Evolutionary conservation across 2,888 invertebrate genomes (phyloP), one percentile per base, ranked within the genome.

Genomic region (Cephus rjabovi): DNA sequence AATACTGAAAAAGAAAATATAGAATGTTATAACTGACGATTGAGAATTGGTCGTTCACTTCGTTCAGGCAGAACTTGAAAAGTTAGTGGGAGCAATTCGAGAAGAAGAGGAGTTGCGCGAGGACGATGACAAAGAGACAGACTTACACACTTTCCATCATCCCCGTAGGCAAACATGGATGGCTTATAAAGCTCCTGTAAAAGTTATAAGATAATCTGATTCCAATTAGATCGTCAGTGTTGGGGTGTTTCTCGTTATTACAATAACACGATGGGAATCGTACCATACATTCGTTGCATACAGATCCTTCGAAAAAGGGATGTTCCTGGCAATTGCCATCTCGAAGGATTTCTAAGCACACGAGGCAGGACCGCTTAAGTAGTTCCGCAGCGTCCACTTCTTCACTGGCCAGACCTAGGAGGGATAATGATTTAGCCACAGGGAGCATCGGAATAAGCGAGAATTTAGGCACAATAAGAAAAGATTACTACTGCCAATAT

Each of bases 261-360:
- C 23, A 2, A 56, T 23, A 56, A 56, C 9, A 56, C 23, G 23
- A 9, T 1, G 69, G 30, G 23, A 74, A n/a, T 69, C 84, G 35
- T 87, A 91, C 91, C 87, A 86, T 85, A 76, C 92, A 92, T 73
- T 85, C 80, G n/a, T 79, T 80, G 81, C 92, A 92, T n/a, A 91
- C 80, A 9, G 83, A 83, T 40, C 89, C 91, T 12, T 85, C 77
- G 81, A 91, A 91, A 74, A 89, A 87, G 9, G 91, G 91, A 85
- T 92, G 91, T 3, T 88, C 85, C 31, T 86, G 82, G 11, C 81
- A 80, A 15, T 56, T 74, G 23, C 9, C 23, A 9, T 9, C 23
- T 56, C 9, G 23, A 23, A 56, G 56, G 23, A 56, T 73, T 35
- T 83, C 77, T 34, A 90, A 79, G 79, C 90, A 90, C 76, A 86